Conservation (phyloP, 2,797 vertebrate species). For the Chelon labrosus region DNA sequence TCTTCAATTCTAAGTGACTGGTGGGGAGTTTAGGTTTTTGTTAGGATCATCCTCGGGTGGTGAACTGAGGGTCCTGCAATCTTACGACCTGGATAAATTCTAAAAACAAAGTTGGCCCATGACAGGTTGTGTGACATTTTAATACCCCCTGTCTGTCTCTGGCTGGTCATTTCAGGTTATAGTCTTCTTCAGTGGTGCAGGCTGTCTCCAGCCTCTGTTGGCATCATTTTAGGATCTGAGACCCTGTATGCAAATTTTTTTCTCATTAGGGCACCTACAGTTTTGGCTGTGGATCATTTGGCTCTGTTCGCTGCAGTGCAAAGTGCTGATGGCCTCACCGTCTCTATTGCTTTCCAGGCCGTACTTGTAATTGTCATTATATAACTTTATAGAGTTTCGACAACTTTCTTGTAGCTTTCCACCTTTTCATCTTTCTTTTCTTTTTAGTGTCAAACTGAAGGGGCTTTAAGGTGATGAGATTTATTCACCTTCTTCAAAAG, state of each 20-base stretch:
- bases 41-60: too few relatives aligned
- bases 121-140: not conserved
- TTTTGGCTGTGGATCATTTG: slow-evolving; percentile 10
- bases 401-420: not conserved
- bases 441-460: not conserved
- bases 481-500: too few relatives aligned
- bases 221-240: not conserved
- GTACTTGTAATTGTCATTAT: not conserved
- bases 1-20: too few relatives aligned
- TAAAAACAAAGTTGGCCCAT: too few relatives aligned
- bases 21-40: too few relatives aligned
- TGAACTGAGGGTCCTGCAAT: too few relatives aligned
- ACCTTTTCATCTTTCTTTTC: not conserved
- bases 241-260: too few relatives aligned
- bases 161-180: not conserved
- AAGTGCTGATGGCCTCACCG: slow-evolving; percentile 22
- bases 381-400: not conserved
- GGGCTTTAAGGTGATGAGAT: too few relatives aligned
- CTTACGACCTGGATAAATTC: too few relatives aligned
- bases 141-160: not conserved
- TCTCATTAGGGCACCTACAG: not conserved
- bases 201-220: not conserved
- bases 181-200: not conserved
- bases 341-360: slow-evolving; percentile 13
- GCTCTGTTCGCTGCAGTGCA: slow-evolving; percentile 12